phyloP scores from a whole-genome alignment of 1,140 invertebrate species.

The Apolygus lucorum region DNA sequence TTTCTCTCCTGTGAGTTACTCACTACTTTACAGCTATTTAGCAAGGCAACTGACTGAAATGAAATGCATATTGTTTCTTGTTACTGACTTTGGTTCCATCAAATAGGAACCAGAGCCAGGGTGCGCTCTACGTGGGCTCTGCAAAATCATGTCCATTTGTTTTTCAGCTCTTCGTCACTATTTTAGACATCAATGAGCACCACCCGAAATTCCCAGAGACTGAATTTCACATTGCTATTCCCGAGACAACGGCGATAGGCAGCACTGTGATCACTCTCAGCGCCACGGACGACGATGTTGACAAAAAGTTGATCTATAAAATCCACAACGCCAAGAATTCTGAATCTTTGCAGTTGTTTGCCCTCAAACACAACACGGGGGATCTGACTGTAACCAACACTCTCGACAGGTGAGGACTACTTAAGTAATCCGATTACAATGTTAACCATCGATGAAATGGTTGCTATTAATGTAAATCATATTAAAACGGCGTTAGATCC shows the following conservation, averaged over 20 bases:
- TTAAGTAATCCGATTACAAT: no score
- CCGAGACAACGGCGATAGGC: slow-evolving; percentile 54
- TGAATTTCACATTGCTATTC: slow-evolving; percentile 61
- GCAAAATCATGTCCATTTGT: slow-evolving; percentile 21
- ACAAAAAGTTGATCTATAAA: slow-evolving; percentile 62
- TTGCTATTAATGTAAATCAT: no score
- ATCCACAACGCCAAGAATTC: slow-evolving; percentile 64
- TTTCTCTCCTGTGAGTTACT: no score
- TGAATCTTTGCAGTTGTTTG: slow-evolving; percentile 60
- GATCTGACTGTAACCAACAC: slow-evolving; percentile 55
- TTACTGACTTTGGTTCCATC: no score
- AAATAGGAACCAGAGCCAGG: no score
- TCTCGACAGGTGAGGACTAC: slow-evolving; percentile 57
- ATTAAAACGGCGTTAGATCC: no score
- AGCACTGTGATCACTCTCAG: slow-evolving; percentile 53
- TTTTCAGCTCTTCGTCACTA: slow-evolving; percentile 52
- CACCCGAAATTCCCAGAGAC: slow-evolving; percentile 62
- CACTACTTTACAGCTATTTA: no score
- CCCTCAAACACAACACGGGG: slow-evolving; percentile 65
- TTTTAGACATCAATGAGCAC: slow-evolving; percentile 73
- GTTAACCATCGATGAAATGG: no score
- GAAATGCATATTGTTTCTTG: no score
- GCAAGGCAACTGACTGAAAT: no score
- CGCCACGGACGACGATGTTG: slow-evolving; percentile 57
- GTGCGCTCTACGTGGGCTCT: no score